These are phyloP conservation scores for Trichopria drosophilae DNA, from an alignment of 2,888 invertebrate species.

Conservation along the genomic window DNA sequence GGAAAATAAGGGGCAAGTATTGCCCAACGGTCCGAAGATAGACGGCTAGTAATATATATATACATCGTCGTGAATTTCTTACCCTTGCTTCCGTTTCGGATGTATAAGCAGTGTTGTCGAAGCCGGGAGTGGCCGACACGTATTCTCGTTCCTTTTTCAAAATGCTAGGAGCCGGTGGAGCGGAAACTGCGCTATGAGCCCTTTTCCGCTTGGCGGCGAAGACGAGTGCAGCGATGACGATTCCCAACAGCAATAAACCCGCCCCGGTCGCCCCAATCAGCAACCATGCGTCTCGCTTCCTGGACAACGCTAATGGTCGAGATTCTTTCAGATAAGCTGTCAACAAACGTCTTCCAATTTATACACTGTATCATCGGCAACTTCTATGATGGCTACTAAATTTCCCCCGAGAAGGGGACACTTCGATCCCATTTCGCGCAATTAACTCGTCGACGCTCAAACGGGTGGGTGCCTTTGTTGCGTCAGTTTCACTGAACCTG, in stretches of 20 bases:
- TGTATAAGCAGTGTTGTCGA: slow-evolving; percentile 51
- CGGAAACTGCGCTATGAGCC: slow-evolving; percentile 48
- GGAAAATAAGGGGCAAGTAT: too few species aligned
- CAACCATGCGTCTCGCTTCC: slow-evolving; percentile 66
- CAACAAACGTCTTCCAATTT: too few species aligned
- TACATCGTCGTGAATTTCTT: slow-evolving; percentile 14
- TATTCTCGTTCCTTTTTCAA: slow-evolving; percentile 47
- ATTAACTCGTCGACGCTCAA: too few species aligned
- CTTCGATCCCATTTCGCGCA: too few species aligned
- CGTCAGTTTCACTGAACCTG: too few species aligned
- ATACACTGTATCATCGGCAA: too few species aligned
- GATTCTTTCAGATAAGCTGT: slow-evolving; percentile 72
- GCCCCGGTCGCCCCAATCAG: slow-evolving; percentile 67
- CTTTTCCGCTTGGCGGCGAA: slow-evolving; percentile 50
- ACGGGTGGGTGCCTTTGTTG: too few species aligned
- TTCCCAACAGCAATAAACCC: slow-evolving; percentile 64
- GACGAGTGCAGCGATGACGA: slow-evolving; percentile 44
- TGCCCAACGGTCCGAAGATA: too few species aligned
- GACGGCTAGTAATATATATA: neutral
- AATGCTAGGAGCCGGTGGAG: slow-evolving; percentile 46
- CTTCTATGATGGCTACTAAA: too few species aligned
- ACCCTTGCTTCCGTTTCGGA: slow-evolving; percentile 53
- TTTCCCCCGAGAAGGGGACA: too few species aligned
- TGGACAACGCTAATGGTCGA: slow-evolving; percentile 64
- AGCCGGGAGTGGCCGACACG: slow-evolving; percentile 40